Evolutionary conservation across 2,888 invertebrate species (phyloP), one percentile per base, ranked within the genome.

Genomic region (Yponomeuta evonymella): DNA sequence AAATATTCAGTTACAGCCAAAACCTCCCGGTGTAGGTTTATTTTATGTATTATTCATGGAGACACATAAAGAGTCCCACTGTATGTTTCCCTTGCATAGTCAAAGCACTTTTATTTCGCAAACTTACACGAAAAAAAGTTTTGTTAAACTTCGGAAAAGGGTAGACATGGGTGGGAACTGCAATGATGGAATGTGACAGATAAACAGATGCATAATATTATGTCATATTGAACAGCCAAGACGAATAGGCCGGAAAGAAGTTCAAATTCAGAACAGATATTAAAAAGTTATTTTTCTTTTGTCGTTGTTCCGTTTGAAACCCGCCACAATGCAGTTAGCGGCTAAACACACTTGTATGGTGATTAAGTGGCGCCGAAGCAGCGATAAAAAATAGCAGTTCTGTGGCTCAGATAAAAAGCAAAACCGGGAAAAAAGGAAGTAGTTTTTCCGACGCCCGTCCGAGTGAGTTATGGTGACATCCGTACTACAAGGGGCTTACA

Each of bases 1-100:
- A 67, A 67, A 67, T 43, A 67, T 67, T 67, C 67, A 67, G 67
- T 33, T 43, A 15, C 36, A 43, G 43, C 65, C 65, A 3, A 69
- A 51, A 51, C 58, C 15, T 33, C 48, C 15, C 51, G 51, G 51
- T 58, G 51, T 58, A 51, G 12, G 51, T 69, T 30, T 69, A 69
- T 69, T 51, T 69, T 51, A 51, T 69, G 70, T 12, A 70, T 70
- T 70, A 70, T 70, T 70, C 70, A 70, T 62, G 36, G 6, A 11
- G 23, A 43, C 62, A 62, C 70, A 63, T 70, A 63, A 70, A 70
- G 62, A 63, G 63, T 63, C 63, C 15, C 63, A 11, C 64, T 64
- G 63, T 62, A 63, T 70, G 12, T 70, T 63, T 23, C 69, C 51
- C 48, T 51, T 29, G 48, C 51, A 10, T n/a, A 30, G 29, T 23